Conservation (phyloP, 2,113 vertebrate species). For the Seriola quinqueradiata region DNA sequence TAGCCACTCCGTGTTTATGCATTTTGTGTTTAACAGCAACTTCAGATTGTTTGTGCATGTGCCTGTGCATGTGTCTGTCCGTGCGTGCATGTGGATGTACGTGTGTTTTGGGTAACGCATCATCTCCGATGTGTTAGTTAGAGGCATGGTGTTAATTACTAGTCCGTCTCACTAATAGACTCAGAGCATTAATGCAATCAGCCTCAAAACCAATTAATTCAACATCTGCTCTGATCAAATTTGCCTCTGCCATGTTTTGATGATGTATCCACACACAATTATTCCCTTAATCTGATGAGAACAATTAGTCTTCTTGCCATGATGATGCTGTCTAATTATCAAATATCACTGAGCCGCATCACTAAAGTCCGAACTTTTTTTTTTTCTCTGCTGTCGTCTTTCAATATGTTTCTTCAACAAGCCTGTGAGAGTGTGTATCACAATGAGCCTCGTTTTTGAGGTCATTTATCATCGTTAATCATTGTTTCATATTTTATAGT, state of each 20-base stretch:
- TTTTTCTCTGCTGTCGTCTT: neutral
- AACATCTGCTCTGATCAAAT: conserved; percentile 82
- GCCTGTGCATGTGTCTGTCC: neutral
- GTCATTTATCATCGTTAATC: neutral
- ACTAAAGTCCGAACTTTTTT: conserved; percentile 29
- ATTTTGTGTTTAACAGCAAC: neutral
- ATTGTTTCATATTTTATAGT: neutral
- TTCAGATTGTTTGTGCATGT: conserved; percentile 8
- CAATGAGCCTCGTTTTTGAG: neutral
- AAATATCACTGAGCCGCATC: conserved; percentile 56
- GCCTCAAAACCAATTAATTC: conserved; percentile 80
- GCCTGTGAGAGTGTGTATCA: neutral
- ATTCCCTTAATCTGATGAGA: conserved; percentile 77
- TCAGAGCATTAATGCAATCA: conserved; percentile 78
- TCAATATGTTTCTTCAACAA: neutral
- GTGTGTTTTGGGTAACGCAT: conserved; percentile 4
- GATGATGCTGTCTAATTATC: conserved; percentile 68
- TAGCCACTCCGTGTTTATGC: neutral
- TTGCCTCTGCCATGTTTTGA: conserved; percentile 74
- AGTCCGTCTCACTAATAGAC: conserved; percentile 74
- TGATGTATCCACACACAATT: conserved; percentile 77
- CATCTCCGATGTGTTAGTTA: conserved; percentile 22
- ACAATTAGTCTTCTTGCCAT: conserved; percentile 69
- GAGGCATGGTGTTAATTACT: conserved; percentile 76
- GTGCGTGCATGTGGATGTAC: conserved; percentile 10